phyloP scores from a whole-genome alignment of 1,140 invertebrate genomes.

The Drosophila ananassae region DNA sequence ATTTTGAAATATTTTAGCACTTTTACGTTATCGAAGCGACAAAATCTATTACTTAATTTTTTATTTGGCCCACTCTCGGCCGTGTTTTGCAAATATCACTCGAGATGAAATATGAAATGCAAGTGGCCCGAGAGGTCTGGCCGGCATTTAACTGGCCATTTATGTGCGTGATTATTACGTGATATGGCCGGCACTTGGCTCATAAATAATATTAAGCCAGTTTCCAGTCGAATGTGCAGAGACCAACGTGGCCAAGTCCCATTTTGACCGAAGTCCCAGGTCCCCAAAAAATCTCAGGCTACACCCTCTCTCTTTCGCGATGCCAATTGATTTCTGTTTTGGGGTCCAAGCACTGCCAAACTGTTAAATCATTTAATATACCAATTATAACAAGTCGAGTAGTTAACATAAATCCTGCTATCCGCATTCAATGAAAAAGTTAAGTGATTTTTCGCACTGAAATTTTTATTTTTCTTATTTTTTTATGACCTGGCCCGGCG shows the following conservation, averaged over 20 bases:
- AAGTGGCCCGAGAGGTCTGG: slow-evolving; percentile 45
- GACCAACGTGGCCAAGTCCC: slow-evolving; percentile 1
- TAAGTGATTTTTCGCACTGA: slow-evolving; percentile 74
- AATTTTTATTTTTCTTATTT: slow-evolving; percentile 24
- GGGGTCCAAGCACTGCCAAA: slow-evolving; percentile 62
- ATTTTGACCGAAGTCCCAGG: slow-evolving; percentile 30
- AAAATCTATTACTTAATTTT: slow-evolving; percentile 83
- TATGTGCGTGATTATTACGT: slow-evolving; percentile 83
- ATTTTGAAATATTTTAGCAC: slow-evolving; percentile 82
- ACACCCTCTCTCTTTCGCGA: slow-evolving; percentile 43
- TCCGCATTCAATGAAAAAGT: slow-evolving; percentile 61
- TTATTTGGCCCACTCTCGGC: slow-evolving; percentile 62
- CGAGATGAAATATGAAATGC: slow-evolving; percentile 81
- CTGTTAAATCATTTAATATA: slow-evolving; percentile 83
- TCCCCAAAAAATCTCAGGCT: slow-evolving; percentile 18
- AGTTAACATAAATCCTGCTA: slow-evolving; percentile 78
- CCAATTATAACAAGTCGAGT: slow-evolving; percentile 82
- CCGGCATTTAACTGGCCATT: slow-evolving; percentile 77
- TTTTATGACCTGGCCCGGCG: slow-evolving; percentile 3
- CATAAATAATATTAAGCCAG: slow-evolving; percentile 82
- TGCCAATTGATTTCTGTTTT: slow-evolving; percentile 76
- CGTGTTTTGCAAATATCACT: slow-evolving; percentile 76
- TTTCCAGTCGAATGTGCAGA: slow-evolving; percentile 47
- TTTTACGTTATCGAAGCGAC: slow-evolving; percentile 76
- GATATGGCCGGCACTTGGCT: slow-evolving; percentile 72